Percentiles rank a stretch among this genome's conserved stretches.
Conservation (phyloP, 2,888 invertebrate genomes). For the Nemoura dubitans region DNA sequence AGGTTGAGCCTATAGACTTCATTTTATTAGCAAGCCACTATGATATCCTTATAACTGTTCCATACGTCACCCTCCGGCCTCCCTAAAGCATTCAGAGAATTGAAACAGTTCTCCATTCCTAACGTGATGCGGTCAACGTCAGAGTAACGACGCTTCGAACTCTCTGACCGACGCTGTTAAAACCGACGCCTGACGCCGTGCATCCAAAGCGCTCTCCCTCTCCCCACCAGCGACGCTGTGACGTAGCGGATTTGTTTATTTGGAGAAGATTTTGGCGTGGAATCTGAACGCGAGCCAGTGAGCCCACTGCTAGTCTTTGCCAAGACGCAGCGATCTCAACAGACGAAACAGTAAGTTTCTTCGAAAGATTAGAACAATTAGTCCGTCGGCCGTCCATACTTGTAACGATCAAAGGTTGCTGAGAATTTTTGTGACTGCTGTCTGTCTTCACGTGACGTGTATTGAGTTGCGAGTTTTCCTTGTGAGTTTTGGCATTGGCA, state of each 20-base stretch:
- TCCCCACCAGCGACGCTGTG: constrained; percentile 14
- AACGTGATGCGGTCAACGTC: too few species aligned
- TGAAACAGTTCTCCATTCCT: too few species aligned
- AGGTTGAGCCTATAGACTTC: too few species aligned
- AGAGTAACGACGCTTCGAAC: too few species aligned
- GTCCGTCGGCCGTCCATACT: not conserved
- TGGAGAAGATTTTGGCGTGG: constrained; percentile 24
- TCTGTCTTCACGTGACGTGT: not conserved
- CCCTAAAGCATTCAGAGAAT: too few species aligned
- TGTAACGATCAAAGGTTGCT: not conserved
- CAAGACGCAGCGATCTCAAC: constrained; percentile 17
- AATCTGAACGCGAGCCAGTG: constrained; percentile 20
- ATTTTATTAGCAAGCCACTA: too few species aligned
- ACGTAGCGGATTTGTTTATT: constrained; percentile 39
- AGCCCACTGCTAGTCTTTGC: not conserved
- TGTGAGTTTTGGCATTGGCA: not conserved
- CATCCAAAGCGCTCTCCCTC: not conserved
- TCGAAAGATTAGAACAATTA: not conserved
- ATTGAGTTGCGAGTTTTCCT: not conserved
- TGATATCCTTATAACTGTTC: too few species aligned
- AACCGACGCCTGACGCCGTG: not conserved
- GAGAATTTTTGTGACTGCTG: not conserved
- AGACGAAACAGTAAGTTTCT: constrained; percentile 13
- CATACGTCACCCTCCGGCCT: too few species aligned
- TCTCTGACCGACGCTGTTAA: not conserved